Conservation (phyloP, 2,113 vertebrate genomes). For the Melanocharis versteri region DNA sequence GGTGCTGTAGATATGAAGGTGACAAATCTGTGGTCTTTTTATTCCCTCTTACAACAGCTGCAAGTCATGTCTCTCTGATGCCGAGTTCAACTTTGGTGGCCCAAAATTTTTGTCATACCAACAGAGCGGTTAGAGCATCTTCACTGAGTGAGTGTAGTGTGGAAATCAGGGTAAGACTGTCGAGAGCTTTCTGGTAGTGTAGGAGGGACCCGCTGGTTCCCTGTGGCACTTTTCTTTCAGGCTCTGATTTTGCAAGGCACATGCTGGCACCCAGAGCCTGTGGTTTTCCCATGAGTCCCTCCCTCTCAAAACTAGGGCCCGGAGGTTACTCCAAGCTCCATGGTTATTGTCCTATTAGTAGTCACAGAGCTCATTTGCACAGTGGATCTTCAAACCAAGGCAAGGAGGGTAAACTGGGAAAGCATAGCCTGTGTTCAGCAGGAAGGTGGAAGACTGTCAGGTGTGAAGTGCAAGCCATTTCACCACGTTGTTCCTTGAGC, state of each 20-base stretch:
- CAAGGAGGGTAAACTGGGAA: neutral
- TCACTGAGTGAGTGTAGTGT: neutral
- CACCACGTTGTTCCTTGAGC: accelerated
- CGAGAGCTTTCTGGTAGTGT: neutral
- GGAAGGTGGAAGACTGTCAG: neutral
- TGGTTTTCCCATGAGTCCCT: neutral
- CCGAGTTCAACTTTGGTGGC: neutral
- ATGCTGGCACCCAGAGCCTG: neutral
- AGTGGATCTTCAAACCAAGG: neutral
- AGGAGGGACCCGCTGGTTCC: neutral
- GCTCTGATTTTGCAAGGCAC: neutral
- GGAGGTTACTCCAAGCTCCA: neutral
- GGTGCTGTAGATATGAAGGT: neutral
- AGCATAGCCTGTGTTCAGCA: neutral
- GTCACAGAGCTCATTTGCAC: neutral
- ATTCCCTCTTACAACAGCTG: neutral
- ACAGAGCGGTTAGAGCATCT: neutral
- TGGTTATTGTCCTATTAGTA: neutral
- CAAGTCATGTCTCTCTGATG: neutral
- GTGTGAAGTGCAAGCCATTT: neutral
- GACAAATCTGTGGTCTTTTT: neutral
- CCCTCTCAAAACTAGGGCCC: neutral
- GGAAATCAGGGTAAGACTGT: neutral
- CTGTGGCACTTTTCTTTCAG: neutral
- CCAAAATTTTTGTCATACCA: neutral